Conservation (phyloP, 2,113 vertebrate genomes). For the Sakesphorus luctuosus region DNA sequence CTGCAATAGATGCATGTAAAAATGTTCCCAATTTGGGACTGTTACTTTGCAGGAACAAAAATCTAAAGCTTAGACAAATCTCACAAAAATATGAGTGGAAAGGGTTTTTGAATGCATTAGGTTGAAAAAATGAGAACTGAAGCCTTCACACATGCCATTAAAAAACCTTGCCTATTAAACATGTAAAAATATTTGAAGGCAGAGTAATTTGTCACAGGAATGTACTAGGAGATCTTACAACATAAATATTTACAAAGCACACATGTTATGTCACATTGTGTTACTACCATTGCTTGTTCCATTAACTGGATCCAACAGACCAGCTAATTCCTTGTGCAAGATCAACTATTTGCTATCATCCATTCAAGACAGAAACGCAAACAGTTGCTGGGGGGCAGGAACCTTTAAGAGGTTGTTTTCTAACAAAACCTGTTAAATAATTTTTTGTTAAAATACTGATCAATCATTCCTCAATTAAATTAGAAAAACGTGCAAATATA, state of each 20-base stretch:
- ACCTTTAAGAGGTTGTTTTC: neutral
- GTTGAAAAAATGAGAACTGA: neutral
- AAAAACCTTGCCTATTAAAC: neutral
- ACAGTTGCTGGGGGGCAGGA: accelerated
- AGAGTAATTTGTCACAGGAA: slow-evolving; percentile 26
- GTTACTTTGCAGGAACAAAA: neutral
- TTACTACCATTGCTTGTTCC: slow-evolving; percentile 61
- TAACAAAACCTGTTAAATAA: neutral
- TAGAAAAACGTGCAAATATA: neutral
- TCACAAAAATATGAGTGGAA: neutral
- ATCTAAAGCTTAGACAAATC: neutral
- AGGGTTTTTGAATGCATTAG: neutral
- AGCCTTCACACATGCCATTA: neutral
- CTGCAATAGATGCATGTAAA: neutral
- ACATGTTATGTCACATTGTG: slow-evolving; percentile 65
- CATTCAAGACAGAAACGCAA: neutral
- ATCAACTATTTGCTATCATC: slow-evolving; percentile 20
- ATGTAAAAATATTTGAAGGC: slow-evolving; percentile 27
- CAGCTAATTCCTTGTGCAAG: slow-evolving; percentile 57
- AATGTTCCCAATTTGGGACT: neutral
- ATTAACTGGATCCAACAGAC: slow-evolving; percentile 72
- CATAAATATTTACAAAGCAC: slow-evolving; percentile 81
- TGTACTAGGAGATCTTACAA: neutral
- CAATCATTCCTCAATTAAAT: neutral
- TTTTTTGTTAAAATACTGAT: neutral